phyloP scores from a whole-genome alignment of 2,113 vertebrate species.

The Scopus umbretta region DNA sequence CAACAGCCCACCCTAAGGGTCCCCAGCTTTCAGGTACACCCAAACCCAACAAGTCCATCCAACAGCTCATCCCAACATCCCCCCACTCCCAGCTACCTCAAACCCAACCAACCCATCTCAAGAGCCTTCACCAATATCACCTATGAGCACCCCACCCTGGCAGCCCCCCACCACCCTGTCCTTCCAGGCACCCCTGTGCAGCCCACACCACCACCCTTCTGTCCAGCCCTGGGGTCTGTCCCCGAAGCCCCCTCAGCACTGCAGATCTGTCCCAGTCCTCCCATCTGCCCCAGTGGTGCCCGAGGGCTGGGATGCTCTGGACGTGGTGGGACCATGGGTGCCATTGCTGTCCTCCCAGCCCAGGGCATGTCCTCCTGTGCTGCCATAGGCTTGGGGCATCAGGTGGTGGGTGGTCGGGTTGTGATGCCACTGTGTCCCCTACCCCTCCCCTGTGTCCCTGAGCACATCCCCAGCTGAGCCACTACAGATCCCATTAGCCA shows the following conservation, averaged over 20 bases:
- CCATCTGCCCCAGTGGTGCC: background rate
- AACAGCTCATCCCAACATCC: too few relatives aligned
- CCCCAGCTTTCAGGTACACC: background rate
- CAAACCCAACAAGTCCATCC: background rate
- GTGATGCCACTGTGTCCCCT: rapidly evolving
- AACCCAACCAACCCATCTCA: background rate
- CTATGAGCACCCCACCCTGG: rapidly evolving
- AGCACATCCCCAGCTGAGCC: background rate
- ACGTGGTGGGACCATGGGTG: background rate
- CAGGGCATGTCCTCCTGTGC: background rate
- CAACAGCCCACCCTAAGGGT: background rate
- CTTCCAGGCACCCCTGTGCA: background rate
- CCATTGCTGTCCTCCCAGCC: background rate
- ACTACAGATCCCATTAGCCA: background rate
- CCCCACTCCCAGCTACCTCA: background rate
- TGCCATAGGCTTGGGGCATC: background rate
- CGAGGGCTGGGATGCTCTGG: background rate
- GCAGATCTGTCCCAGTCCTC: background rate
- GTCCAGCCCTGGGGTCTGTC: background rate
- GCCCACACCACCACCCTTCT: background rate
- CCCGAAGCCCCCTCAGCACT: background rate
- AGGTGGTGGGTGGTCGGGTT: background rate
- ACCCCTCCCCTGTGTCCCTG: background rate
- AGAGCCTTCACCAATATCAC: background rate
- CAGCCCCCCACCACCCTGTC: background rate